phyloP scores from a whole-genome alignment of 2,888 invertebrate species.

The Sphaerophoria taeniata region DNA sequence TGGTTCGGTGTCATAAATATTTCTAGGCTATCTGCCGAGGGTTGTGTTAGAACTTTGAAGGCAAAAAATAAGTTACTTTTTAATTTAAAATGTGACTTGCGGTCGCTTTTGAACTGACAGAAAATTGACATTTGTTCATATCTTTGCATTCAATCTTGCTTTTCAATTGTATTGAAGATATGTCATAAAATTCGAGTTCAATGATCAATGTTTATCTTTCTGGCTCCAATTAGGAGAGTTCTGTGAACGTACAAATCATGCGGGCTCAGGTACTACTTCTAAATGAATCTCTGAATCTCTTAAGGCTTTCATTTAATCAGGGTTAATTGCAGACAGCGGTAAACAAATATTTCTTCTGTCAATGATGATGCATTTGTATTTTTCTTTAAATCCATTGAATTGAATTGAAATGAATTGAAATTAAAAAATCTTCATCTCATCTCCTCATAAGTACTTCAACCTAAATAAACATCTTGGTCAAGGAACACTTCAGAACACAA shows the following conservation, averaged over 20 bases:
- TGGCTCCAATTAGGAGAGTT: too few species aligned
- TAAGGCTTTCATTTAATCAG: neutral
- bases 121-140: conserved; percentile 17
- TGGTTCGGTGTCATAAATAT: conserved; percentile 56
- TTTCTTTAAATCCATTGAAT: neutral
- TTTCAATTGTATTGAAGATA: neutral
- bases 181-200: neutral
- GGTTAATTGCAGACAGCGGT: neutral
- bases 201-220: neutral
- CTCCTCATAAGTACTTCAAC: neutral
- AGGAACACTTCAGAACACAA: conserved; percentile 14
- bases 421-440: neutral
- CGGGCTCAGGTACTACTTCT: too few species aligned
- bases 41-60: conserved; percentile 26
- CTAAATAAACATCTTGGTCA: conserved; percentile 8
- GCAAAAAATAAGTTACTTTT: conserved; percentile 51
- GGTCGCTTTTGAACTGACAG: conserved; percentile 24
- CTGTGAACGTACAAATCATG: too few species aligned
- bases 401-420: neutral
- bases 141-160: conserved; percentile 55
- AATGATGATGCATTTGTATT: neutral
- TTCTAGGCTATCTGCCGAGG: conserved; percentile 37
- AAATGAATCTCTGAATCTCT: too few species aligned
- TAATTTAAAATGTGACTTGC: conserved; percentile 36
- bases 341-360: neutral